Base-by-base conservation (phyloP, 2,797 vertebrate genomes). In the Choloepus didactylus region DNA sequence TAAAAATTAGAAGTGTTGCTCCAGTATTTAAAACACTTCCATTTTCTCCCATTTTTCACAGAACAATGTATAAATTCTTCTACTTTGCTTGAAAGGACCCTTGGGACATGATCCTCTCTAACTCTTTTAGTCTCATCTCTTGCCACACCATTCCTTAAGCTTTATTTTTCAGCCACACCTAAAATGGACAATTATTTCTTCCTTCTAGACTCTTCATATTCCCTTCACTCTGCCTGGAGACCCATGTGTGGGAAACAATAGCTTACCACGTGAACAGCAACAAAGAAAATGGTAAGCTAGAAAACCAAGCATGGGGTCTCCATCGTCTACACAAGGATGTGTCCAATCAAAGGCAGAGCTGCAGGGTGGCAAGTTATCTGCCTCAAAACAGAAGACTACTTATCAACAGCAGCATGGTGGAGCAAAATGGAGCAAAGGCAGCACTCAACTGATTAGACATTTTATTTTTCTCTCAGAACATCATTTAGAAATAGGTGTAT, bases 341-440 rank as follows among this genome's bases (percentile, higher is more conserved):
- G 3, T 4, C 21, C 31, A 59, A 3, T 76, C 49, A 59, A 25
- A 82, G 6, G 35, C 38, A 6, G 6, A 4, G 25, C 23, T 12
- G 2, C 12, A 23, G 21, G 7, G 4, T 6, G 41, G 15, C 8
- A 44, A 27, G 15, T 46, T 21, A 2, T 38, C n/a, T 59, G 2
- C 35, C 11, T 88, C 12, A 2, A 12, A 10, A 0, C 6, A 27
- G 9, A 44, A 49, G 23, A 15, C 0, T 2, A 14, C 23, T 67
- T 51, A 35, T 59, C 29, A 54, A 6, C 0, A n/a, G 19, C 21
- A 12, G 29, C 4, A 0, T 2, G 29, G 1, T 0, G 5, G 62
- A 9, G 21, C 41, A 69, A 41, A 29, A 16, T 3, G 5, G 51
- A 41, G 18, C 29, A 66, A 70, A 60, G 35, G 16, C n/a, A 44